Conservation (phyloP, 2,888 invertebrate genomes). For the Phortica okadai region DNA sequence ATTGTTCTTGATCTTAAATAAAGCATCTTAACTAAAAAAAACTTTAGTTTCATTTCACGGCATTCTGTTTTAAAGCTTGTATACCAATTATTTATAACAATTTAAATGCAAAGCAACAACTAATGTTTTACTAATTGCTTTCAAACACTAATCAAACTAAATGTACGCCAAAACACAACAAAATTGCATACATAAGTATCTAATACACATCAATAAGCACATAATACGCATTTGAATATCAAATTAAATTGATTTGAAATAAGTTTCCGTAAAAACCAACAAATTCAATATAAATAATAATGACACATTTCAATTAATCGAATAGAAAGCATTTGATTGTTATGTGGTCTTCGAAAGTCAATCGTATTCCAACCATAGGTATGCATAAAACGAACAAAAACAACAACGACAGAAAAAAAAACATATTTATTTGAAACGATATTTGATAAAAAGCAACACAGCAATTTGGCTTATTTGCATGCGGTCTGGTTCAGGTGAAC, state of each 20-base stretch:
- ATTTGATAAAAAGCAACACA: not conserved
- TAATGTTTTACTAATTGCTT: too few species aligned
- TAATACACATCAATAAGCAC: too few species aligned
- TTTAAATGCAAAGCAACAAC: too few species aligned
- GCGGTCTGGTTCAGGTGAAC: slow-evolving; percentile 11
- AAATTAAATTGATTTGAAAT: not conserved
- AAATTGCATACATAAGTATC: too few species aligned
- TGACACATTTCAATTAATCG: slow-evolving; percentile 5
- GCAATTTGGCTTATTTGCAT: slow-evolving; percentile 14
- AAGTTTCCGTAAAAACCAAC: not conserved
- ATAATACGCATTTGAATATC: not conserved
- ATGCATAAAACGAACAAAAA: not conserved
- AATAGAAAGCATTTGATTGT: slow-evolving; percentile 12
- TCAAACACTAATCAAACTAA: too few species aligned
- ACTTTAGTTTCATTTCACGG: not conserved
- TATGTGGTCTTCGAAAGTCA: slow-evolving; percentile 3
- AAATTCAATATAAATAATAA: not conserved
- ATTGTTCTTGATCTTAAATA: not conserved
- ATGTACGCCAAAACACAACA: too few species aligned
- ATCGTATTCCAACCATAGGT: not conserved
- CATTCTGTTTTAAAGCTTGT: not conserved
- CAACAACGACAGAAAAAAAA: not conserved
- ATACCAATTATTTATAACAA: not conserved
- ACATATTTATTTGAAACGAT: not conserved
- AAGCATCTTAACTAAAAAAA: not conserved